Percentiles rank a stretch among this genome's conserved stretches.
These are phyloP conservation scores for Euphydryas editha DNA, from an alignment of 2,888 invertebrate species.

Conservation along the genomic window DNA sequence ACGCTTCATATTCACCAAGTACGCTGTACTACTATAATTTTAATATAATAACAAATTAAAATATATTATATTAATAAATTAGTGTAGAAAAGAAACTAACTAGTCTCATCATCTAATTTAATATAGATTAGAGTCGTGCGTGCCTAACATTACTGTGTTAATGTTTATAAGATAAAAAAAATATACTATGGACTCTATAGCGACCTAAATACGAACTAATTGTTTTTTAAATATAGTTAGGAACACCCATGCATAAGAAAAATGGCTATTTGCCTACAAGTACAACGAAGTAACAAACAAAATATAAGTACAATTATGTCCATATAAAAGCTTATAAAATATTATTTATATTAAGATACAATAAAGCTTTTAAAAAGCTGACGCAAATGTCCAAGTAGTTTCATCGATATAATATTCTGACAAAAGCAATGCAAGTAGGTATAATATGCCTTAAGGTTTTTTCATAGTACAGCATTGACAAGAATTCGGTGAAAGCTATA, in stretches of 20 bases:
- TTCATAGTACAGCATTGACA: constrained; percentile 12
- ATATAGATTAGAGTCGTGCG: constrained; percentile 78
- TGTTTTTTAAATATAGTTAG: constrained; percentile 13
- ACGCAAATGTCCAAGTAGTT: constrained; percentile 31
- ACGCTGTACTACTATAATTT: constrained; percentile 71
- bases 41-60: constrained; percentile 38
- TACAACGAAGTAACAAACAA: constrained; percentile 47
- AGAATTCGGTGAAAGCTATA: constrained; percentile 25
- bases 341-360: constrained; percentile 18
- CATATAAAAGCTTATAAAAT: background rate
- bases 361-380: constrained; percentile 32
- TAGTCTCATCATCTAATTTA: constrained; percentile 77
- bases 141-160: constrained; percentile 63
- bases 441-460: constrained; percentile 11
- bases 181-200: constrained; percentile 16
- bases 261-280: constrained; percentile 32
- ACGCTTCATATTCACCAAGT: constrained; percentile 79
- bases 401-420: constrained; percentile 18
- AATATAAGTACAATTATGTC: constrained; percentile 32
- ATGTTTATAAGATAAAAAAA: constrained; percentile 16
- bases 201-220: constrained; percentile 17
- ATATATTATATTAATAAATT: constrained; percentile 64
- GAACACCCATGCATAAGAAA: constrained; percentile 5
- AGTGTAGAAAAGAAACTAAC: constrained; percentile 78
- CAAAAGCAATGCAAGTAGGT: constrained; percentile 15